phyloP scores from a whole-genome alignment of 2,113 vertebrate species.

The Propithecus coquereli region DNA sequence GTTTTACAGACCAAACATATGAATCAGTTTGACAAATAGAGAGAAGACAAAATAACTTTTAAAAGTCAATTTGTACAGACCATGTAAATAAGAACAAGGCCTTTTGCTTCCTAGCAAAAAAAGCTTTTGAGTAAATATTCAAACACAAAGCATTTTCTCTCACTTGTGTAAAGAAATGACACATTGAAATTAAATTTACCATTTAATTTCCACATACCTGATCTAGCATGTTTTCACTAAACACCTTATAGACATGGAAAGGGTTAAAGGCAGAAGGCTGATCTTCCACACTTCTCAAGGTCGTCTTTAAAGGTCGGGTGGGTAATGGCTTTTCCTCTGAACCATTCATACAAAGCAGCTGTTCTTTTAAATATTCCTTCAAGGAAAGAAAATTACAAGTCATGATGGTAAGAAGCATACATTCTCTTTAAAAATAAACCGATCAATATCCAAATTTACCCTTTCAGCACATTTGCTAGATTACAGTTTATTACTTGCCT shows the following conservation, averaged over 20 bases:
- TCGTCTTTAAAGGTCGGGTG: slow-evolving; percentile 74
- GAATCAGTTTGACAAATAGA: slow-evolving; percentile 53
- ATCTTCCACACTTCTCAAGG: slow-evolving; percentile 61
- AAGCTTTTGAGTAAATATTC: not conserved
- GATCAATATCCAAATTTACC: slow-evolving; percentile 25
- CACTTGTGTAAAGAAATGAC: not conserved
- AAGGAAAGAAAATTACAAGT: slow-evolving; percentile 45
- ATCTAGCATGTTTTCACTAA: slow-evolving; percentile 85
- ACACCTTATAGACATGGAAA: slow-evolving; percentile 84
- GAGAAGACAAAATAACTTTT: slow-evolving; percentile 48
- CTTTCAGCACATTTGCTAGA: slow-evolving; percentile 27
- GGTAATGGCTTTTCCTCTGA: slow-evolving; percentile 62
- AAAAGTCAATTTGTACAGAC: not conserved
- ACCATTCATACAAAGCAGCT: slow-evolving; percentile 78
- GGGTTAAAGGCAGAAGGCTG: slow-evolving; percentile 86
- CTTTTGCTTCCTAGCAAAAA: not conserved
- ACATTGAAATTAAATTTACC: slow-evolving; percentile 27
- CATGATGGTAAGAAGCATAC: not conserved
- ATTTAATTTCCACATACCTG: slow-evolving; percentile 87
- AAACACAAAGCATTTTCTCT: not conserved
- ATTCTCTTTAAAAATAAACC: slow-evolving; percentile 49
- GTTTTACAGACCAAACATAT: slow-evolving; percentile 32
- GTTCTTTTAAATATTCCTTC: slow-evolving; percentile 89
- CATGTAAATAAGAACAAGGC: not conserved
- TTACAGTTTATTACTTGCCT: slow-evolving; percentile 18